Evolutionary conservation across 2,888 invertebrate species (phyloP), one percentile per base, ranked within the genome.

Genomic region (Nomada fabriciana): DNA sequence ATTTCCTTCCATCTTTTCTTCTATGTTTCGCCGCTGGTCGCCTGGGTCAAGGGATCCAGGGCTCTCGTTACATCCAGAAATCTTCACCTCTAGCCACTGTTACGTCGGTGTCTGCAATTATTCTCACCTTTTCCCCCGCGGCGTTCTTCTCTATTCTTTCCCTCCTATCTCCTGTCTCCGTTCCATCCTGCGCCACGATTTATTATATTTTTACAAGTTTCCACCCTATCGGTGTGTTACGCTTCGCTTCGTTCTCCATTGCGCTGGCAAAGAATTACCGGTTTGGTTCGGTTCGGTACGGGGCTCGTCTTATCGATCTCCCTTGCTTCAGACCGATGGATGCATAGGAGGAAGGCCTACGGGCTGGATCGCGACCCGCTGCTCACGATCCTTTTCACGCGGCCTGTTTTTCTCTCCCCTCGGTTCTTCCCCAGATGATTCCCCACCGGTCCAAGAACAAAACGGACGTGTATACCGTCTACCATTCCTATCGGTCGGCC

Each of bases 301-400:
- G 53, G 63, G 60, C 82, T 63, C 78, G 78, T 72, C 70, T 64
- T 82, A 82, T 82, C 82, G 82, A 83, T 83, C 78, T 82, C 55
- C 52, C 52, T 36, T 25, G 69, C 57, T 36, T 69, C 77, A 57
- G 70, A 61, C 68, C 71, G 55, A 70, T 47, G 67, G 72, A 59
- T 18, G 55, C 60, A 63, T 11, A 60, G 67, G 61, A 36, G 47
- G 60, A 43, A 57, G 74, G 80, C 73, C 80, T 81, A 53, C 52
- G 80, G 69, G 59, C 61, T 47, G 59, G 70, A 76, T 83, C 76
- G 82, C 59, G 76, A 75, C 71, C 55, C 67, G 57, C 47, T 47
- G 76, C 64, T 64, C 81, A 76, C 82, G 83, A 71, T 82, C 77
- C 82, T 76, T 82, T 83, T 74, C 80, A 60, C 82, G 82, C 77